Evolutionary conservation across 2,113 vertebrate genomes (phyloP).

Genomic region (Trogon surrucura): DNA sequence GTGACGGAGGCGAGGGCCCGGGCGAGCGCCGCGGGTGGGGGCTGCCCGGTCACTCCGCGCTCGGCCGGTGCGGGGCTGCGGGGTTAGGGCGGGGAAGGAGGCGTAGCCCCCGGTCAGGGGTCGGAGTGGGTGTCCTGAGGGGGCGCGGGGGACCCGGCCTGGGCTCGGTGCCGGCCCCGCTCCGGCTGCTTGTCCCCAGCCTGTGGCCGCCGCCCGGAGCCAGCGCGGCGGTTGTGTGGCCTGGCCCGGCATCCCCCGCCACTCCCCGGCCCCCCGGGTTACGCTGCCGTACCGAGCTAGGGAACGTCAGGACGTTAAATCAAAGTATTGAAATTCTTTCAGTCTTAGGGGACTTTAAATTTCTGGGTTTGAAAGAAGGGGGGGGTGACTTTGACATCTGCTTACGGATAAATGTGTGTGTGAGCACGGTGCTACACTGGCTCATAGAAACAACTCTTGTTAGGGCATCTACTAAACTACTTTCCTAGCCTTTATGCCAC

Average conservation of each 20-base stretch:
- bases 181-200: too few species aligned
- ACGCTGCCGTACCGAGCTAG: rapidly evolving
- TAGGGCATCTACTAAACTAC: background rate
- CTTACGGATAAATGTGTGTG: too few species aligned
- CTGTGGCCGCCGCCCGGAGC: background rate
- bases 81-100: background rate
- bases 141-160: background rate
- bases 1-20: background rate
- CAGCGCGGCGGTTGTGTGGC: too few species aligned
- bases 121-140: background rate
- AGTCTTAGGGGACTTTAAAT: background rate
- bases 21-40: background rate
- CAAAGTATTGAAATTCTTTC: background rate
- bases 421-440: rapidly evolving
- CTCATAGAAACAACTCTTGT: rapidly evolving
- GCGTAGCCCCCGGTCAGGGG: background rate
- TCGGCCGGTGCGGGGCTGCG: background rate
- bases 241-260: too few species aligned
- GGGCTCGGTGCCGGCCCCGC: background rate
- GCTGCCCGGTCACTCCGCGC: background rate
- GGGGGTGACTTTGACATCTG: background rate
- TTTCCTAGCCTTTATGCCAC: background rate
- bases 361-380: background rate
- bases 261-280: rapidly evolving
- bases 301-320: slow-evolving; percentile 19